phyloP scores from a whole-genome alignment of 2,888 invertebrate species.

The Pharmacophagus antenor region DNA sequence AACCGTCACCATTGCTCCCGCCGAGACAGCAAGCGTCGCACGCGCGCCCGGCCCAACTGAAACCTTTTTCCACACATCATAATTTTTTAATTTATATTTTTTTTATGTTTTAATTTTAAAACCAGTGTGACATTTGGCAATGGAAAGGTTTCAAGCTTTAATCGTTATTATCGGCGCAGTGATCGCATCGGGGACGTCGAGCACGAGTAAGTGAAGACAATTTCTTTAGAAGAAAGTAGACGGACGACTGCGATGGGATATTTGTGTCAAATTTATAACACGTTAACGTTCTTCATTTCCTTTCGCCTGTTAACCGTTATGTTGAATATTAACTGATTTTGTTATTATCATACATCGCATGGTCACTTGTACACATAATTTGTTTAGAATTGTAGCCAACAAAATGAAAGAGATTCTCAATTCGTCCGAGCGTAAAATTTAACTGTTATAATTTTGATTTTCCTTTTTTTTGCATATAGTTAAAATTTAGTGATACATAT shows the following conservation, averaged over 20 bases:
- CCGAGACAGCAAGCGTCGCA: slow-evolving; percentile 55
- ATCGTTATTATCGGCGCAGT: slow-evolving; percentile 55
- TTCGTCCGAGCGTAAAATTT: too few species aligned
- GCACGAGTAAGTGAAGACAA: slow-evolving; percentile 64
- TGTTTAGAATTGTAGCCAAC: too few species aligned
- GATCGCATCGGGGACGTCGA: slow-evolving; percentile 56
- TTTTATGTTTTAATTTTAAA: slow-evolving; percentile 23
- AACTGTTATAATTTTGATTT: too few species aligned
- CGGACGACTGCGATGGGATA: slow-evolving; percentile 46
- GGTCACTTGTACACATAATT: too few species aligned
- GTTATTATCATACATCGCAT: too few species aligned
- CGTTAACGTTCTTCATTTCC: slow-evolving; percentile 20
- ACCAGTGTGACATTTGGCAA: slow-evolving; percentile 40
- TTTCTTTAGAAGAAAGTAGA: slow-evolving; percentile 61
- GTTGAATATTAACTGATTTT: slow-evolving; percentile 8
- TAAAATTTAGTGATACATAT: too few species aligned
- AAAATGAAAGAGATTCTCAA: too few species aligned
- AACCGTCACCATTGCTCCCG: slow-evolving; percentile 58
- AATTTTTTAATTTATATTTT: slow-evolving; percentile 13
- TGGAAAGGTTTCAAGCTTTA: slow-evolving; percentile 58
- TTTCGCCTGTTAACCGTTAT: slow-evolving; percentile 19
- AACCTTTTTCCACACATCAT: slow-evolving; percentile 32
- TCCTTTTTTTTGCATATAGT: too few species aligned
- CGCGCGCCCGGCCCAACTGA: slow-evolving; percentile 43
- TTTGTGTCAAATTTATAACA: slow-evolving; percentile 28